Evolutionary conservation across 2,113 vertebrate species (phyloP), one percentile per base, ranked within the genome.

Genomic region (Eurystomus gularis): DNA sequence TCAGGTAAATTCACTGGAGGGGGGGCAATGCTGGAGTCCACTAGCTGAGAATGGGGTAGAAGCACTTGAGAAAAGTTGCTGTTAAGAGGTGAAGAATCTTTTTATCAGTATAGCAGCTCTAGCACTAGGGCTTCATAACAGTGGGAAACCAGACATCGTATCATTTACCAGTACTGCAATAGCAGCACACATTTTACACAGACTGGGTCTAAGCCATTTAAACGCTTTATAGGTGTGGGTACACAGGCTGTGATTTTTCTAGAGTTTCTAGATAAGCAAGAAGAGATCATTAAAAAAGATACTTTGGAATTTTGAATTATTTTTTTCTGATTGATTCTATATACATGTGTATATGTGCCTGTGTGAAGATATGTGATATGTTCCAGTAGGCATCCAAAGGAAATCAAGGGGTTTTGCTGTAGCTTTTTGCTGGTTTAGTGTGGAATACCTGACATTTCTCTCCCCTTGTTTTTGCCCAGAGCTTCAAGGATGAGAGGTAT

Each of bases 191-290:
- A 20, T 48, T 91, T 81, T 73, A 14, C 31, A 62, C 10, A 84
- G 11, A 3, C 17, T 49, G 19, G 0, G 12, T 62, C 11, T 80
- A 42, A 90, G 13, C 12, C 4, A 46, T 68, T 58, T 71, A 82
- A 64, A 48, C 1, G 0, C 3, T 68, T 77, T 73, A 15, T 11
- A 64, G 1, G 0, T 17, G 12, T 51, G 9, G 16, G 7, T 49
- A 35, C 31, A 17, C 2, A 61, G 26, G 4, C 26, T 24, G 7
- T 31, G 31, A n/a, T 78, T 83, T 94, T 93, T 65, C 71, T 91
- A 9, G 21, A 40, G 21, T 65, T 65, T 82, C 37, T 65, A 55
- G 44, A 69, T 39, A 11, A 92, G 21, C 10, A 54, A 17, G 21
- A 96, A 64, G 35, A 69, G 17, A 51, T 51, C 6, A 48, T 54